Base-by-base conservation (phyloP, 2,797 vertebrate genomes). In the Acropternis orthonyx region DNA sequence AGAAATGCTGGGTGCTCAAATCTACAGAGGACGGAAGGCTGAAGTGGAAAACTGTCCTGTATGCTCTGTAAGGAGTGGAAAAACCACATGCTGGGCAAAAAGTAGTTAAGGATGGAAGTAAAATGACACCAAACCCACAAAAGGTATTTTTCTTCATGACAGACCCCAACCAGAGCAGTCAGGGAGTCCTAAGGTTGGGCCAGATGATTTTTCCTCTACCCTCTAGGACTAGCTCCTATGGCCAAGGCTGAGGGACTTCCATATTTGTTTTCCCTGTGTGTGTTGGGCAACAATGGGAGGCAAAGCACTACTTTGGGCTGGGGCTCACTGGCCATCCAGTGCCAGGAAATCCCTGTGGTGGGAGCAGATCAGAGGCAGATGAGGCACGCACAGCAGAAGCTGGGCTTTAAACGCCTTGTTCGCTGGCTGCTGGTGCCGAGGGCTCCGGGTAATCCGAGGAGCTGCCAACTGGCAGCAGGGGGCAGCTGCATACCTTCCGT, bases 401-500 rank as follows among this genome's bases (percentile, higher is more conserved):
- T 17, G 1, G 0, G 72, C 32, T 91, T 68, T 75, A 48, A 85
- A 44, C 23, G 11, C 24, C 1, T 28, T 8, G 6, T 14, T 89
- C 2, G 0, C 71, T 22, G 22, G 34, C 59, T 49, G 55, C 51
- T 52, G 37, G 21, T 6, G 1, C 1, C 24, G 12, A 83, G 63
- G 24, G 74, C 44, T 72, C 54, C 1, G 1, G 9, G 43, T 68
- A 61, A 91, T 48, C 27, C 1, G 0, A 75, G 66, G 26, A 74
- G 41, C 36, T 79, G 78, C 37, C 93, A 77, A 5, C 6, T 46
- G 79, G 76, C 85, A 78, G 72, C 66, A 89, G 85, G 48, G n/a
- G 59, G 41, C 82, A 78, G 77, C 55, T 92, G 79, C 63, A 54
- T 86, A 92, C 67, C 58, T 94, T 75, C 51, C 34, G 4, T 24